Base-by-base conservation (phyloP, 2,888 invertebrate genomes). In the Tachina fera region DNA sequence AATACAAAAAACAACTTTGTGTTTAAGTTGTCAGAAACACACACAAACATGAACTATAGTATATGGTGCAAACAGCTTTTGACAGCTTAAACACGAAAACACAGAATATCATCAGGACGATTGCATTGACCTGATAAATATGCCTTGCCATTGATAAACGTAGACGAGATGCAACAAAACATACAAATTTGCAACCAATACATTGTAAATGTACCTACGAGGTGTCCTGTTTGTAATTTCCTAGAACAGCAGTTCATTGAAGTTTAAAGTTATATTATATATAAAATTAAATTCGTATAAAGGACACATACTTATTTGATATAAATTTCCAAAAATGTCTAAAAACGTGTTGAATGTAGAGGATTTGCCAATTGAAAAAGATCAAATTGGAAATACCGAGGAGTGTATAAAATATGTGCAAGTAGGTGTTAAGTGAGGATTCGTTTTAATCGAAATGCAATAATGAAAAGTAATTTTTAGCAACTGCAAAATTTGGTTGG, bases 371-470 rank as follows among this genome's bases (percentile, higher is more conserved):
- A 56, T 39, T 16, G 74, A 68, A 51, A 58, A n/a, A 53, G 75
- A 78, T 16, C 47, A 78, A 39, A 83, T 87, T 19, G 14, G 51
- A 11, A 60, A 86, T 51, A 80, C 86, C 11, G 14, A 31, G 53
- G 61, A 83, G 8, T 83, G 78, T 43, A 49, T 83, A 22, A 87
- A 81, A 65, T 71, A 78, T 75, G 53, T 87, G 19, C 80, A 80
- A 39, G 85, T 85, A 65, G 68, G 45, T 63, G 8, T 1, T 3
- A 22, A 43, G 8, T 51, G 11, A 5, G 22, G 1, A 10, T n/a
- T 22, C 9, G 1, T 22, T 19, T 14, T 16, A 5, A 51, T 10
- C 8, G 16, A 6, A 1, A 45, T 22, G 16, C 39, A 67, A 67
- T 0, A 53, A 49, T 58, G 11, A 45, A 41, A 60, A 49, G 6